Base-by-base conservation (phyloP, 23 tunicate genomes). In the Ciona savignyi region DNA sequence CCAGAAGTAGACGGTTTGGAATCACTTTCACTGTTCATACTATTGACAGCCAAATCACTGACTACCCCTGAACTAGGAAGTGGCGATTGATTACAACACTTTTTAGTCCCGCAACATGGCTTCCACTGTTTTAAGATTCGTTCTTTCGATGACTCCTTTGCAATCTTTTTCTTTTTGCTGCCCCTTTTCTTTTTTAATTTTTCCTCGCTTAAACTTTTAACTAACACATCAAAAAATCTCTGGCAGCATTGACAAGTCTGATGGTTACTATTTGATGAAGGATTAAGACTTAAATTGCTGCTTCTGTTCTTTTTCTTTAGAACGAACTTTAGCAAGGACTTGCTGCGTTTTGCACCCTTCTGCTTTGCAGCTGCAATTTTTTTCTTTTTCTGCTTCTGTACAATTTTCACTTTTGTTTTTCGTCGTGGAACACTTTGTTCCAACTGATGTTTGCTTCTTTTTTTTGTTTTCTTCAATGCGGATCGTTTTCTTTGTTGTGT, bases 281-380 rank as follows among this genome's bases (percentile, higher is more conserved):
- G 4, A 25, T 25, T 25, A 25, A 63, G 28, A n/a, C 28, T 63
- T 63, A 63, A 63, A 23, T 63, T 25, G 28, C 73, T 69, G 21
- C 24, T 23, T 27, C 28, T 74, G 32, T 28, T 22, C 61, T 74
- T 31, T 32, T 76, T 74, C 68, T 82, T 82, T 61, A 82, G 32
- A 21, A 82, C 86, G 30, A 32, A 74, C 30, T 67, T 65, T 42
- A 82, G 34, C 25, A 82, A 80, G 2, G 85, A 80, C 28, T 80
- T 71, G 67, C 85, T 80, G 3, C 23, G 56, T 64, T 64, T 62
- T 31, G 60, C 27, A 32, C 23, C 25, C 28, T 19, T 31, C 80
- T 30, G 62, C 26, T 11, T 19, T 35, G 23, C 23, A 4, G 27
- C 70, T 60, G 65, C 22, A n/a, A n/a, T 25, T 73, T 0, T 76